Evolutionary conservation across 2,888 invertebrate species (phyloP).

Genomic region (Drosophila neotestacea): DNA sequence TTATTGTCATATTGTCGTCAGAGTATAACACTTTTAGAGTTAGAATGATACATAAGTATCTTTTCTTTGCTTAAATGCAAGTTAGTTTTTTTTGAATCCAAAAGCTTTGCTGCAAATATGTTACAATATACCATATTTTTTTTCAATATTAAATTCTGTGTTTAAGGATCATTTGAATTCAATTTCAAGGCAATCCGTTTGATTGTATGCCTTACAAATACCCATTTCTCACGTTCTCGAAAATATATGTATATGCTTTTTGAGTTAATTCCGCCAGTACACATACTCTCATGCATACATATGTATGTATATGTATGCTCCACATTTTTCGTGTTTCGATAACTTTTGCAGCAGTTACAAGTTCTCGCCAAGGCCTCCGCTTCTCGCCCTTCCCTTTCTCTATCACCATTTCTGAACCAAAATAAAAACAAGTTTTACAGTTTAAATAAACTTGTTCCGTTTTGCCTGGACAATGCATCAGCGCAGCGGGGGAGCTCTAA

Average conservation of each 20-base stretch:
- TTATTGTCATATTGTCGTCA: background rate
- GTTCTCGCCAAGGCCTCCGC: background rate
- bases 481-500: conserved; percentile 26
- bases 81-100: too few relatives aligned
- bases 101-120: background rate
- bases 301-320: conserved; percentile 22
- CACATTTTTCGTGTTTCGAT: conserved; percentile 67
- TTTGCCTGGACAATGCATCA: conserved; percentile 69
- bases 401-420: background rate
- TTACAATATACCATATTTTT: too few relatives aligned
- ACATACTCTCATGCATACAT: conserved; percentile 15
- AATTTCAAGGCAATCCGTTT: too few relatives aligned
- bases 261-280: conserved; percentile 41
- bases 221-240: conserved; percentile 27
- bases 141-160: too few relatives aligned
- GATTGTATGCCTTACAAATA: conserved; percentile 18
- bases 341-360: conserved; percentile 64
- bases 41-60: too few relatives aligned
- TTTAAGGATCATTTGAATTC: too few relatives aligned
- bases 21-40: too few relatives aligned
- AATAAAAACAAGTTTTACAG: conserved; percentile 66
- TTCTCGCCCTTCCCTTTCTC: background rate
- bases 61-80: too few relatives aligned
- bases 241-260: conserved; percentile 20
- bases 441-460: conserved; percentile 79